A percentile compares a stretch with the other conserved stretches of the same genome.
Evolutionary conservation across 2,888 invertebrate species (phyloP).

Genomic region (Argyresthia goedartella): DNA sequence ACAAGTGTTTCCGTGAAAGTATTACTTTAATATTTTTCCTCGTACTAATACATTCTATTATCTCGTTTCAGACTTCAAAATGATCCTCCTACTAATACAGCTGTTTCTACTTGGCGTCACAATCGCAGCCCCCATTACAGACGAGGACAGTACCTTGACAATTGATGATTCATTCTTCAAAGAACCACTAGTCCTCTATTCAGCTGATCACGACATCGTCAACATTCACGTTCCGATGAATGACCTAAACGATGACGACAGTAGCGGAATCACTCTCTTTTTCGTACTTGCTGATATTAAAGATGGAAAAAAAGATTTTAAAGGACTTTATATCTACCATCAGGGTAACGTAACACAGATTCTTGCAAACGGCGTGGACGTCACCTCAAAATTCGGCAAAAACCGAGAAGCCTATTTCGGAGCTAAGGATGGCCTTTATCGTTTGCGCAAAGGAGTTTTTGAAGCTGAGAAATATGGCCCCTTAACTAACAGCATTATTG

Average conservation of each 20-base stretch:
- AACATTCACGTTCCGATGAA: slow-evolving; percentile 27
- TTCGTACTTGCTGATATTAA: slow-evolving; percentile 25
- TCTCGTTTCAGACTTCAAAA: slow-evolving; percentile 7
- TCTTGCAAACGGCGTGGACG: slow-evolving; percentile 12
- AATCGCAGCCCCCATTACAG: slow-evolving; percentile 18
- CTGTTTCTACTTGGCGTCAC: slow-evolving; percentile 19
- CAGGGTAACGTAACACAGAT: slow-evolving; percentile 14
- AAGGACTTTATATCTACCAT: slow-evolving; percentile 24
- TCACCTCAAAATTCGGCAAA: slow-evolving; percentile 12
- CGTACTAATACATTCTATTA: not conserved
- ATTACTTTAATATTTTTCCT: too few species aligned
- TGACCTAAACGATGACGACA: slow-evolving; percentile 15
- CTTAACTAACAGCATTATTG: slow-evolving; percentile 18
- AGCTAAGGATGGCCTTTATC: slow-evolving; percentile 16
- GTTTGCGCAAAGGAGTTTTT: slow-evolving; percentile 7
- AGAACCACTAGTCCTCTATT: slow-evolving; percentile 19
- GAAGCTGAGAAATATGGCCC: slow-evolving; percentile 18
- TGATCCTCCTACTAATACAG: slow-evolving; percentile 13
- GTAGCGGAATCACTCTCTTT: slow-evolving; percentile 15
- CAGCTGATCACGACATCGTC: slow-evolving; percentile 24
- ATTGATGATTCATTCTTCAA: slow-evolving; percentile 22
- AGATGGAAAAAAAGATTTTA: slow-evolving; percentile 17
- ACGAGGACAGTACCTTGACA: slow-evolving; percentile 13
- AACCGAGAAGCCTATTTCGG: slow-evolving; percentile 12
- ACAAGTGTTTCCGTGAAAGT: too few species aligned